These are phyloP conservation scores for Ceratina calcarata DNA, from an alignment of 1,140 invertebrate genomes.

Conservation along the genomic window DNA sequence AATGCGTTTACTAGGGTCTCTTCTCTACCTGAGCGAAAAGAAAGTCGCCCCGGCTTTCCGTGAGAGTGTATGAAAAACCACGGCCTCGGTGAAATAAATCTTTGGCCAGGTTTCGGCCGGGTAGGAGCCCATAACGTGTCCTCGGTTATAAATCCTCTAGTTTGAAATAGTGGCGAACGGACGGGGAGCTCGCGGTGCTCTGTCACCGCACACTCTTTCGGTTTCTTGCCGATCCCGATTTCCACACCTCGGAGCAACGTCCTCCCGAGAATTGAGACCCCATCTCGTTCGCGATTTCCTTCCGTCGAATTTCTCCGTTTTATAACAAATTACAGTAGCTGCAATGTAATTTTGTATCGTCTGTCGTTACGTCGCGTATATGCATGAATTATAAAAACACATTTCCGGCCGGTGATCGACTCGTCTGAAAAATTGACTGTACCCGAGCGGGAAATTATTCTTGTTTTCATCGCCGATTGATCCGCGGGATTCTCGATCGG, in stretches of 20 bases:
- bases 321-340: too few species aligned
- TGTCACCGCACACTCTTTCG: conserved; percentile 14
- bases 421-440: too few species aligned
- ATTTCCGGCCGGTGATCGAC: too few species aligned
- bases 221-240: conserved; percentile 14
- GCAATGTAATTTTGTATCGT: too few species aligned
- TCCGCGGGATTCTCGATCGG: too few species aligned
- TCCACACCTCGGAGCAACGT: neutral
- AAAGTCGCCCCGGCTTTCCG: conserved; percentile 1
- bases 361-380: too few species aligned
- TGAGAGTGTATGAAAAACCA: conserved; percentile 26
- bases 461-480: too few species aligned
- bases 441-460: too few species aligned
- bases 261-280: conserved; percentile 22
- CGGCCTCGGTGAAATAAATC: conserved; percentile 50
- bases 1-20: conserved; percentile 7
- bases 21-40: conserved; percentile 1
- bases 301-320: neutral
- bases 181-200: conserved; percentile 16
- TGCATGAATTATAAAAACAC: too few species aligned
- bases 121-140: conserved; percentile 47
- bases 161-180: conserved; percentile 44
- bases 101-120: conserved; percentile 19
- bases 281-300: conserved; percentile 12
- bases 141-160: conserved; percentile 58